Base-by-base conservation (phyloP, 2,888 invertebrate genomes). In the Chouioia cunea region DNA sequence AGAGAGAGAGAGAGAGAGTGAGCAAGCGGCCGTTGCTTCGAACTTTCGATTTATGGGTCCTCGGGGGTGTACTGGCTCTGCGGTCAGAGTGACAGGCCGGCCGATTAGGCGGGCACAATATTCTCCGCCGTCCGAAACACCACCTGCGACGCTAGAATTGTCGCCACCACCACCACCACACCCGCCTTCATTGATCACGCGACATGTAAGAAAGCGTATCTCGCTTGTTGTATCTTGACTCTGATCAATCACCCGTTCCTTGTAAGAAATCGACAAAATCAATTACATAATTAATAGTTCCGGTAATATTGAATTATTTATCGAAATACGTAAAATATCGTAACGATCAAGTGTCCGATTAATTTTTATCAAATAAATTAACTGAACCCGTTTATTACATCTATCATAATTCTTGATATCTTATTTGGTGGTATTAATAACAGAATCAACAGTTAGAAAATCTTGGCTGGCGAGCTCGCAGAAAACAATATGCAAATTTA, bases 31-130 rank as follows among this genome's bases (percentile, higher is more conserved):
- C 20, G 43, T 15, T 18, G 57, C 27, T 54, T 66, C 64, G 79
- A 85, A 85, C 83, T 83, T 82, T 82, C 84, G 85, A 85, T 85
- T 85, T 85, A 85, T 85, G 83, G 81, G 82, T 78, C 79, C 79
- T 79, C 79, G 46, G 73, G 62, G 70, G n/a, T n/a, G n/a, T n/a
- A n/a, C n/a, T n/a, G 63, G 54, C 22, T 68, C 66, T 82, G 82
- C 79, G 84, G 85, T 85, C 85, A 83, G 80, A 85, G 82, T 83
- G 85, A 85, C 84, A 83, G 85, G 82, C 81, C 80, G 82, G 82
- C 77, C 83, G 85, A 85, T 85, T 85, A 85, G 82, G 81, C 82
- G 82, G 80, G 82, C 81, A 82, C 84, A 83, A 85, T 84, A 83
- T 82, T 83, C 54, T 14, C 80, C 75, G 79, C 36, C 79, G 80